Conservation (phyloP, 2,888 invertebrate genomes). For the Metellina segmentata region DNA sequence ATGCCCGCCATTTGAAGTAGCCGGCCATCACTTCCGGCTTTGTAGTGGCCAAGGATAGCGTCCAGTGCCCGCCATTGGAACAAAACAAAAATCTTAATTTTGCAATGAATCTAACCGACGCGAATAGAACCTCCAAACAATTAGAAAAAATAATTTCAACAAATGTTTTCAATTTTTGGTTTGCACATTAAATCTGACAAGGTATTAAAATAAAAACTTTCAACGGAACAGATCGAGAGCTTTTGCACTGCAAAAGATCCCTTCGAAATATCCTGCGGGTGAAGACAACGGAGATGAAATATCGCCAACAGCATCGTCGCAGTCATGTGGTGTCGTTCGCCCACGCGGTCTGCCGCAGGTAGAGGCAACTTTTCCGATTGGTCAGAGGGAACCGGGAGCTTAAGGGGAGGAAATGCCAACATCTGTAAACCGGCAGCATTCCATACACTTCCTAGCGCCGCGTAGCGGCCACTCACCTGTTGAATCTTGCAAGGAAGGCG, state of each 20-base stretch:
- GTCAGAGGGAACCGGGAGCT: slow-evolving; percentile 25
- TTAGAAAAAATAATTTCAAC: too few species aligned
- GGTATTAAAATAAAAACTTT: too few species aligned
- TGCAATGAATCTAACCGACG: too few species aligned
- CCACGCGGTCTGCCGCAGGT: slow-evolving; percentile 56
- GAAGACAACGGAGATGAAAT: slow-evolving; percentile 7
- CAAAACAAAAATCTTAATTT: too few species aligned
- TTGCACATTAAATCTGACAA: too few species aligned
- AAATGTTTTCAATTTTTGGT: too few species aligned
- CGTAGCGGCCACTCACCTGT: slow-evolving; percentile 71
- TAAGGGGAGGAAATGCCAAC: slow-evolving; percentile 55
- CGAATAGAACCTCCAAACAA: too few species aligned
- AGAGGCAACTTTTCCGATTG: slow-evolving; percentile 39
- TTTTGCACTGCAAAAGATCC: not conserved
- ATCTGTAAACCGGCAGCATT: slow-evolving; percentile 66
- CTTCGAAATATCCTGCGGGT: not conserved
- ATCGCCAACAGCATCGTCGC: slow-evolving; percentile 26
- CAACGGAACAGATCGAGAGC: not conserved
- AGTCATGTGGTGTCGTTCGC: slow-evolving; percentile 49
- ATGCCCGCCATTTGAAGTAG: too few species aligned
- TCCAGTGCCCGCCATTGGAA: too few species aligned
- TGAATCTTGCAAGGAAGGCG: slow-evolving; percentile 9
- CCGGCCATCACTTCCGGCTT: too few species aligned
- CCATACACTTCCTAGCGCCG: slow-evolving; percentile 68
- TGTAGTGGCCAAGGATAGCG: too few species aligned